Evolutionary conservation across 2,888 invertebrate species (phyloP).

Genomic region (Empis livida): DNA sequence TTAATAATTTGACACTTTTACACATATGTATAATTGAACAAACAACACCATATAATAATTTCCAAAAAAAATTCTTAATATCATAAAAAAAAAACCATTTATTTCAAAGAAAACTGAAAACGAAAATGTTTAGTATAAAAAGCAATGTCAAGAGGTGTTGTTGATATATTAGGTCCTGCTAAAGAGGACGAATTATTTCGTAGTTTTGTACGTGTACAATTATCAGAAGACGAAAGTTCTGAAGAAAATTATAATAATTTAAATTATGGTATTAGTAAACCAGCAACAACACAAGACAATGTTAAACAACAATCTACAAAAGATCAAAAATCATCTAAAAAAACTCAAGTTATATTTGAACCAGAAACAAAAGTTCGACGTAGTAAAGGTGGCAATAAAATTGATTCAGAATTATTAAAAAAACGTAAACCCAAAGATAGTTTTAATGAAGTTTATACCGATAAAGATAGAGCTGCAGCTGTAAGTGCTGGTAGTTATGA

Average conservation of each 20-base stretch:
- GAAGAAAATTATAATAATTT: neutral
- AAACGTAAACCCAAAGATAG: conserved; percentile 31
- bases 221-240: conserved; percentile 37
- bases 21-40: too few species aligned
- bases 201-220: conserved; percentile 62
- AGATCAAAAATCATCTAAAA: conserved; percentile 14
- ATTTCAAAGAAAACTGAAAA: too few species aligned
- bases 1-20: too few species aligned
- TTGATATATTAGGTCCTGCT: conserved; percentile 51
- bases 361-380: conserved; percentile 12
- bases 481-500: conserved; percentile 65
- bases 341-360: conserved; percentile 8
- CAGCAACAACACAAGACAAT: conserved; percentile 9
- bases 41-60: too few species aligned
- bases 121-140: neutral
- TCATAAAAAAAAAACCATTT: too few species aligned
- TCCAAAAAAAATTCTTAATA: too few species aligned
- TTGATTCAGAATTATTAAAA: conserved; percentile 24
- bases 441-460: conserved; percentile 70
- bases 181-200: conserved; percentile 64
- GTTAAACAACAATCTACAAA: conserved; percentile 15
- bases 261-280: neutral
- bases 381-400: conserved; percentile 21
- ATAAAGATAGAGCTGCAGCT: conserved; percentile 82
- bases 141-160: conserved; percentile 36